These are phyloP conservation scores for Tyrannus savana DNA, from an alignment of 2,113 vertebrate species.

Conservation along the genomic window DNA sequence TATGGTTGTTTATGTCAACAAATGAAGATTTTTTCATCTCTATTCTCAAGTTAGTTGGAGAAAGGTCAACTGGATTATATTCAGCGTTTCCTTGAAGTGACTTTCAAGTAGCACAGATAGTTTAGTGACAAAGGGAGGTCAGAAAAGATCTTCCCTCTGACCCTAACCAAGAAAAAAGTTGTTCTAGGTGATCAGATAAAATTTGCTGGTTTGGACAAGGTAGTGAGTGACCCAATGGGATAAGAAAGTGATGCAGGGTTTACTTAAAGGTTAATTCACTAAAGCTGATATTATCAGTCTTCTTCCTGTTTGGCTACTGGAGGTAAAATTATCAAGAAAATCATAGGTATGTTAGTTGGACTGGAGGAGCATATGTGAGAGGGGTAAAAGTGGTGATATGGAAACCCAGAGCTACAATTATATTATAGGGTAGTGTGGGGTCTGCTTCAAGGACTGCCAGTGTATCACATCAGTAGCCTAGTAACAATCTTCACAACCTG, in stretches of 20 bases:
- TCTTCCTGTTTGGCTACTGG: neutral
- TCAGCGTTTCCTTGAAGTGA: neutral
- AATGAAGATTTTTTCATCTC: neutral
- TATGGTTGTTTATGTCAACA: neutral
- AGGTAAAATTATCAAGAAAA: neutral
- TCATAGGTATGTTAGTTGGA: rapidly evolving
- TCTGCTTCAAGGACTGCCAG: neutral
- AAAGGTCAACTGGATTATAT: neutral
- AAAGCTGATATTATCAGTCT: neutral
- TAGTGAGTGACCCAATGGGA: neutral
- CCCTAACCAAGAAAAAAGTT: neutral
- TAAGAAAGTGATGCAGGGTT: neutral
- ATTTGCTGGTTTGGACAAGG: neutral
- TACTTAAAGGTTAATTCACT: neutral
- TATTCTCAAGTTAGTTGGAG: neutral
- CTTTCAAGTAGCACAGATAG: neutral
- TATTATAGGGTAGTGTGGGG: rapidly evolving
- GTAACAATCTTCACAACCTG: neutral
- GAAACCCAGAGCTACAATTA: neutral
- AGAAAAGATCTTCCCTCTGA: neutral
- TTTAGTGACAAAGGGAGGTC: neutral
- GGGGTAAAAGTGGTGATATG: neutral
- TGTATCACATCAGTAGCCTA: neutral
- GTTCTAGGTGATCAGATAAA: neutral
- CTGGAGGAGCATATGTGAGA: neutral